These are phyloP conservation scores for Loriculus beryllinus DNA, from an alignment of 2,797 vertebrate species.

Conservation along the genomic window DNA sequence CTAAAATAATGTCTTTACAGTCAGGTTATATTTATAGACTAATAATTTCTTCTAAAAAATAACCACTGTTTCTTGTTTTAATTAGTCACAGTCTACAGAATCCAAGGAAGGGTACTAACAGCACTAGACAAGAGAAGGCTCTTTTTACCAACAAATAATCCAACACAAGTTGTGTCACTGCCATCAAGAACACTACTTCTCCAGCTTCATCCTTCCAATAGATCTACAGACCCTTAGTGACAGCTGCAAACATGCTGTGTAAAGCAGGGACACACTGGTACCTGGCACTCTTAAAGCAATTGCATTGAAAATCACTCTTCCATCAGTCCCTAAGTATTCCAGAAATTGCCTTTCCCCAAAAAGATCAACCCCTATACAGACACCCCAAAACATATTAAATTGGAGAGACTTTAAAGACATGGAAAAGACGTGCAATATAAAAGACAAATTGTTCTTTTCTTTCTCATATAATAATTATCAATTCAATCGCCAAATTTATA, in stretches of 20 bases:
- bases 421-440: background rate
- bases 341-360: background rate
- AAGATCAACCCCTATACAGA: background rate
- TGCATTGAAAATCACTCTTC: background rate
- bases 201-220: background rate
- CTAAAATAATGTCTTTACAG: background rate
- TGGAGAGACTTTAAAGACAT: background rate
- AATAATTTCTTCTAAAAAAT: background rate
- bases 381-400: background rate
- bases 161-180: background rate
- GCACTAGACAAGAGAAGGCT: background rate
- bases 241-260: background rate
- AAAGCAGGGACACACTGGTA: background rate
- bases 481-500: background rate
- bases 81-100: background rate
- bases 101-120: background rate
- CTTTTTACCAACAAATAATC: background rate
- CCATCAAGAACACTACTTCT: background rate
- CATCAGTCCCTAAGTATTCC: background rate
- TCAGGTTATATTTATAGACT: background rate
- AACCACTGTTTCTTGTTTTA: background rate
- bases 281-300: background rate
- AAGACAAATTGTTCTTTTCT: background rate
- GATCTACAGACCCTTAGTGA: background rate
- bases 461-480: background rate